Base-by-base conservation (phyloP, 2,113 vertebrate species). In the Agapornis roseicollis region DNA sequence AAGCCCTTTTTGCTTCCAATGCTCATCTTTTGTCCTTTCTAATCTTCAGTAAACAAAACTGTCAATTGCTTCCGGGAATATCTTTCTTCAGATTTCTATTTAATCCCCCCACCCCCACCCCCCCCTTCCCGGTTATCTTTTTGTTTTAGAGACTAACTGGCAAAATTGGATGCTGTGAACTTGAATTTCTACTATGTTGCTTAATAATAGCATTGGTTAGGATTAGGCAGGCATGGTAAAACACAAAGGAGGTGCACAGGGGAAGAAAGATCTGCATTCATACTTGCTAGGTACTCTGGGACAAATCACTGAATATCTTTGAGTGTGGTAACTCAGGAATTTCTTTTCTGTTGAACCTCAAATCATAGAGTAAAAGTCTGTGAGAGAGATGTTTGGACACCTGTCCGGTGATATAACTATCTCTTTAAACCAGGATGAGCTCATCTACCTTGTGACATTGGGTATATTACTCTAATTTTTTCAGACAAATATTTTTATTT, bases 261-360 rank as follows among this genome's bases (percentile, higher is more conserved):
- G 5, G 0, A 6, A 8, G 12, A 3, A 70, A 83, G 47, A 63
- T 3, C 17, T 47, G 42, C 19, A 3, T 12, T 90, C 27, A 6
- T 18, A 23, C 24, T 42, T 7, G 4, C 64, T 85, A 31, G 13
- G 31, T 19, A 50, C 29, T 7, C 20, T 77, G 31, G 42, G 25
- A 86, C 13, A 88, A 88, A 73, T 2, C 9, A 33, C 6, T 56
- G 64, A 41, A 31, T 29, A 47, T 39, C 22, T 64, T 46, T 47
- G 9, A 69, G 6, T 69, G 27, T 47, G 28, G 29, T 28, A 60
- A 72, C 80, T 50, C 31, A 31, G 17, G 24, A 46, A 44, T 66
- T 46, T 80, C 7, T 81, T 80, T 76, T 77, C 58, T 89, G 14
- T 69, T 5, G 4, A 41, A 72, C 12, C 10, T 85, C 22, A 88